Conservation (phyloP, 1,140 invertebrate genomes). For the Drosophila erecta region DNA sequence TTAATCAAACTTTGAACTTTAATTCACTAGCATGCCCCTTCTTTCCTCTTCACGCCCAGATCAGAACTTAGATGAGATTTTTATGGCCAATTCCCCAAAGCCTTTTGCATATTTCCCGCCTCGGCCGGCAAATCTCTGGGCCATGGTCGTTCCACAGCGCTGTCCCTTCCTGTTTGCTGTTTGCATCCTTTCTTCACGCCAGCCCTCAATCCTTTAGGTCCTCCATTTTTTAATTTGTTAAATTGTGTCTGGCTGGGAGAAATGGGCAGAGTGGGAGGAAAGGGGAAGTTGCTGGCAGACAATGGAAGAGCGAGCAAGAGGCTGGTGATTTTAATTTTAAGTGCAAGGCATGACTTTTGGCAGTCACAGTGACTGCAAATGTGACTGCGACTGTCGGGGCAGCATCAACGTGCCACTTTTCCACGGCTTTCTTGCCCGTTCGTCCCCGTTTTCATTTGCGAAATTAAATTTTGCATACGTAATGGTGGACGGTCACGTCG, state of each 20-base stretch:
- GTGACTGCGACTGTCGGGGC: slow-evolving; percentile 11
- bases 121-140: slow-evolving; percentile 49
- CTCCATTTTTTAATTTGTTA: slow-evolving; percentile 74
- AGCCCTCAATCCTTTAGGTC: slow-evolving; percentile 38
- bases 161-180: slow-evolving; percentile 59
- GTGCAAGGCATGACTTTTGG: slow-evolving; percentile 55
- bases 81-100: slow-evolving; percentile 38
- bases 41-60: slow-evolving; percentile 6
- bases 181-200: slow-evolving; percentile 21
- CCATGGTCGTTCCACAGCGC: slow-evolving; percentile 48
- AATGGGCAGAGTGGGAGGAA: neutral
- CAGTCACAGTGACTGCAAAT: slow-evolving; percentile 46
- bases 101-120: slow-evolving; percentile 55
- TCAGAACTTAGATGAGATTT: slow-evolving; percentile 44
- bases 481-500: slow-evolving; percentile 42
- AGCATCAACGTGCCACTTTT: slow-evolving; percentile 17
- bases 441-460: slow-evolving; percentile 61
- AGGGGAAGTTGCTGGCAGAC: slow-evolving; percentile 30
- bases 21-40: neutral
- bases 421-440: slow-evolving; percentile 16
- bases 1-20: slow-evolving; percentile 27
- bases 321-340: slow-evolving; percentile 61
- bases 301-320: slow-evolving; percentile 23
- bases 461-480: slow-evolving; percentile 77
- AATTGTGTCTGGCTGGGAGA: slow-evolving; percentile 62